Evolutionary conservation across 23 tunicate genomes (phyloP).

Genomic region (Clavelina lepadiformis): DNA sequence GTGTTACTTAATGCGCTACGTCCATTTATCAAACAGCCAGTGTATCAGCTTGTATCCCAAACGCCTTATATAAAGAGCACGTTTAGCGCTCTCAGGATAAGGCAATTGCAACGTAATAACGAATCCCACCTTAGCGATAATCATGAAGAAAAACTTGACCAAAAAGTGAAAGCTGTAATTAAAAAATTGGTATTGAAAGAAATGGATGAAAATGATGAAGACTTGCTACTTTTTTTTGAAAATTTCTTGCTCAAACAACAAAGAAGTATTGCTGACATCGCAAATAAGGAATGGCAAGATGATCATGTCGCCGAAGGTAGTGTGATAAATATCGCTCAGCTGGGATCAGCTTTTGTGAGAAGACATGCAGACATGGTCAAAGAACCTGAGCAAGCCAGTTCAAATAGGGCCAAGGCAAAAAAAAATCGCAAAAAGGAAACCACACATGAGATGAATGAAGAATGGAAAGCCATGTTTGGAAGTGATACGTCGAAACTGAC

Average conservation of each 20-base stretch:
- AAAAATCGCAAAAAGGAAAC: slow-evolving; percentile 25
- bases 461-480: slow-evolving; percentile 90
- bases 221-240: slow-evolving; percentile 35
- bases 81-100: slow-evolving; percentile 15
- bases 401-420: slow-evolving; percentile 1
- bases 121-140: neutral
- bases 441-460: slow-evolving; percentile 70
- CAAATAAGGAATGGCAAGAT: slow-evolving; percentile 46
- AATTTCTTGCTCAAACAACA: slow-evolving; percentile 31
- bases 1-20: slow-evolving; percentile 45
- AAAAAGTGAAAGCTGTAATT: slow-evolving; percentile 7
- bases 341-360: slow-evolving; percentile 23
- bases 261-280: neutral
- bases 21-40: slow-evolving; percentile 22
- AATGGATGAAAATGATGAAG: slow-evolving; percentile 42
- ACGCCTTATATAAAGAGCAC: slow-evolving; percentile 20
- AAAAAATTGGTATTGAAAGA: slow-evolving; percentile 39
- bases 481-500: slow-evolving; percentile 24
- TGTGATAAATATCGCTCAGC: slow-evolving; percentile 22
- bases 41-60: slow-evolving; percentile 56
- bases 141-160: neutral
- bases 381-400: slow-evolving; percentile 5
- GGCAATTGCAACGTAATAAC: slow-evolving; percentile 10
- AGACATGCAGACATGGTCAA: slow-evolving; percentile 77
- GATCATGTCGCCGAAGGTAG: slow-evolving; percentile 56